A percentile compares a stretch with the other conserved stretches of the same genome.
Conservation (phyloP, 2,797 vertebrate species). For the Enteromius paludinosus region DNA sequence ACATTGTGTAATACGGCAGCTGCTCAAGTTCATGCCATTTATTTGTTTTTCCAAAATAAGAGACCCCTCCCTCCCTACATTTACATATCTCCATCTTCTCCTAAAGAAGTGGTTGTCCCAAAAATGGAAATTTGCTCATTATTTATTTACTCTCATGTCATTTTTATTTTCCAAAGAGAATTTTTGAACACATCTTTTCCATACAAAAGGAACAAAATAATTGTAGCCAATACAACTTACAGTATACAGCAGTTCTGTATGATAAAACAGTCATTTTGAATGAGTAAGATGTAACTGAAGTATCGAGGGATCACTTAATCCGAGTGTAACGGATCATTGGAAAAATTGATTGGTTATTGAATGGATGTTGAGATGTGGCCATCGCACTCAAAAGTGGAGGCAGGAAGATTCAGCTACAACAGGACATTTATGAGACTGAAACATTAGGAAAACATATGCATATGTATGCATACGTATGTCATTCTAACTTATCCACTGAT, state of each 20-base stretch:
- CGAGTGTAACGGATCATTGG: neutral
- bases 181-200: neutral
- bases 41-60: constrained; percentile 52
- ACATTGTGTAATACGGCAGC: constrained; percentile 28
- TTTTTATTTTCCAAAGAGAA: constrained; percentile 1
- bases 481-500: neutral
- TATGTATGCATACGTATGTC: too few relatives aligned
- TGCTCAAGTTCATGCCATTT: constrained; percentile 16
- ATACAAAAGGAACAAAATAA: neutral
- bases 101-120: neutral
- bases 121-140: constrained; percentile 2
- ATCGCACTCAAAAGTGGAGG: neutral
- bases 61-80: constrained; percentile 29
- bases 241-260: neutral
- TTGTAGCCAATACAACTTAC: neutral
- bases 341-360: neutral
- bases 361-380: neutral
- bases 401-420: neutral
- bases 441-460: neutral
- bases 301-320: neutral
- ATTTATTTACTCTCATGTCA: neutral
- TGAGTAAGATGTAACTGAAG: neutral
- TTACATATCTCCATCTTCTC: constrained; percentile 29
- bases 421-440: neutral
- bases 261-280: neutral